Percentiles rank a stretch among this genome's conserved stretches.
phyloP scores from a whole-genome alignment of 2,888 invertebrate species.

The Athripsodes cinereus region DNA sequence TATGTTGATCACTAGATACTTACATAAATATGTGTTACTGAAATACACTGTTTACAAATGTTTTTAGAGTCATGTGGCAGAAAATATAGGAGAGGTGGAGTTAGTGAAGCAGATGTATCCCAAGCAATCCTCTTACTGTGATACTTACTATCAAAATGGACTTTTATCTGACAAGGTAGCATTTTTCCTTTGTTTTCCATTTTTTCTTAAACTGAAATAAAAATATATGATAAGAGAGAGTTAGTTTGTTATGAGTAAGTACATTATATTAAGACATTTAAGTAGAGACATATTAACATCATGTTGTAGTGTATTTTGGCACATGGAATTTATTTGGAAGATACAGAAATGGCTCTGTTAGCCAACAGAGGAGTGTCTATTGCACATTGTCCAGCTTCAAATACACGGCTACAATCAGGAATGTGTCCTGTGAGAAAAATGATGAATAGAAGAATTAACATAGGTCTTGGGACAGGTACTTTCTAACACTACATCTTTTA shows the following conservation, averaged over 20 bases:
- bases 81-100: slow-evolving; percentile 67
- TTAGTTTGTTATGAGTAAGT: too few species aligned
- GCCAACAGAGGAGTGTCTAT: slow-evolving; percentile 58
- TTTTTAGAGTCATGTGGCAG: slow-evolving; percentile 76
- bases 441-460: slow-evolving; percentile 56
- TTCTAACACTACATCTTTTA: too few species aligned
- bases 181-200: too few species aligned
- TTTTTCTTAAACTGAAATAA: too few species aligned
- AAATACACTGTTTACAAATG: too few species aligned
- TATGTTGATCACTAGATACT: too few species aligned
- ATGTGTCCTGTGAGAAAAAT: slow-evolving; percentile 69
- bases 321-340: slow-evolving; percentile 71
- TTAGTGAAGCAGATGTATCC: slow-evolving; percentile 56
- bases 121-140: slow-evolving; percentile 56
- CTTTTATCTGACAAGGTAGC: slow-evolving; percentile 57
- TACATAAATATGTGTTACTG: too few species aligned
- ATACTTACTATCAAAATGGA: slow-evolving; percentile 68
- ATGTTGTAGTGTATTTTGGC: slow-evolving; percentile 57
- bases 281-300: too few species aligned
- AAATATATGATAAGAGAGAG: too few species aligned
- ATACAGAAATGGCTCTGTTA: slow-evolving; percentile 62
- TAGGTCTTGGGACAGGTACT: slow-evolving; percentile 81
- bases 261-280: too few species aligned
- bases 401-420: slow-evolving; percentile 74
- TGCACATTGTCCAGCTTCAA: slow-evolving; percentile 85